phyloP scores from a whole-genome alignment of 2,888 invertebrate species.

The Epirrhoe alternata region DNA sequence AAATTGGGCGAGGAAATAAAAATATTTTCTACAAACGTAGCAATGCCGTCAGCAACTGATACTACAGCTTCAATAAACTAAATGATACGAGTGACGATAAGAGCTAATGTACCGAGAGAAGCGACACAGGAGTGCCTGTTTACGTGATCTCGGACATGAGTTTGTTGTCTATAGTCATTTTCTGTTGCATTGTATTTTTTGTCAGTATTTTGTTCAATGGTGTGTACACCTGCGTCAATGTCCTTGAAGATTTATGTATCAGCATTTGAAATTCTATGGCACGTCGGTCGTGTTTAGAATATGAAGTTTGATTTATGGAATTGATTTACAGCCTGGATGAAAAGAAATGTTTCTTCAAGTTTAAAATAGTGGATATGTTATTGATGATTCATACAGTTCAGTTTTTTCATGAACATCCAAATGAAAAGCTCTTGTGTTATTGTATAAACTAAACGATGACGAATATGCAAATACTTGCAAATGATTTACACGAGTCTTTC shows the following conservation, averaged over 20 bases:
- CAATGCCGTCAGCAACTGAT: slow-evolving; percentile 6
- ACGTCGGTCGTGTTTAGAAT: not conserved
- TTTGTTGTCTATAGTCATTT: slow-evolving; percentile 8
- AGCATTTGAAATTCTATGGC: not conserved
- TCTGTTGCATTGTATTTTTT: not conserved
- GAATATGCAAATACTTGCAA: slow-evolving; percentile 2
- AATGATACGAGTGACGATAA: slow-evolving; percentile 20
- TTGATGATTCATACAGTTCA: slow-evolving; percentile 1
- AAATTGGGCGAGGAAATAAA: too few species aligned
- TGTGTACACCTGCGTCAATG: slow-evolving; percentile 1
- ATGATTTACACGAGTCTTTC: slow-evolving; percentile 2
- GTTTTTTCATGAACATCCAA: not conserved
- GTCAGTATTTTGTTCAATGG: not conserved
- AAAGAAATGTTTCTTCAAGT: not conserved
- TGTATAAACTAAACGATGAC: slow-evolving; percentile 2
- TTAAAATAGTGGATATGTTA: not conserved
- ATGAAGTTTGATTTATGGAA: slow-evolving; percentile 1
- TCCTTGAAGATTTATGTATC: slow-evolving; percentile 8
- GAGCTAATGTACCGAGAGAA: slow-evolving; percentile 20
- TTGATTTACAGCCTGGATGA: slow-evolving; percentile 3
- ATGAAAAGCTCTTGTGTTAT: not conserved
- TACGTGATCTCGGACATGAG: slow-evolving; percentile 46
- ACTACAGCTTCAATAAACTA: slow-evolving; percentile 17
- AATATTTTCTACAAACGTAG: not conserved
- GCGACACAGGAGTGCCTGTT: slow-evolving; percentile 27